phyloP scores from a whole-genome alignment of 2,888 invertebrate species.

The Morpho helenor region DNA sequence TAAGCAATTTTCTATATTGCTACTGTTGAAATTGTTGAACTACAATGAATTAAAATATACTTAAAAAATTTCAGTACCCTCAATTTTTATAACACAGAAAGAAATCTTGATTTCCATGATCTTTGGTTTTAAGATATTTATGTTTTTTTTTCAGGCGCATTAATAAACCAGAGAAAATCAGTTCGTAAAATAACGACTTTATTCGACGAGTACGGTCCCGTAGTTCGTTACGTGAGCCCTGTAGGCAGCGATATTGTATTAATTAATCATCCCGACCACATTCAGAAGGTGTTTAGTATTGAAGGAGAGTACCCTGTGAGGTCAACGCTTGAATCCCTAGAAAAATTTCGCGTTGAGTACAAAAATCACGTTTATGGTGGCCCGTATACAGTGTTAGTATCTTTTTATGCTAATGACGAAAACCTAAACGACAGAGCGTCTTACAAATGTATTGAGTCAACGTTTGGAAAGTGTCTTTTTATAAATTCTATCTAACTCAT shows the following conservation, averaged over 20 bases:
- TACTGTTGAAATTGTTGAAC: background rate
- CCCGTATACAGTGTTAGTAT: conserved; percentile 77
- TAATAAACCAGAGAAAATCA: conserved; percentile 46
- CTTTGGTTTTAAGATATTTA: no score
- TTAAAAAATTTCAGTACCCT: no score
- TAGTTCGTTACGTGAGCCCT: conserved; percentile 82
- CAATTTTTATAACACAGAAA: no score
- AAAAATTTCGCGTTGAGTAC: conserved; percentile 80
- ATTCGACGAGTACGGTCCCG: conserved; percentile 80
- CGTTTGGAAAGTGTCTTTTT: no score
- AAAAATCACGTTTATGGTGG: conserved; percentile 76
- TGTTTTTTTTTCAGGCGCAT: conserved; percentile 41
- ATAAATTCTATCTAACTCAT: no score
- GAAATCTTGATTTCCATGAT: no score
- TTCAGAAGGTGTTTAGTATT: conserved; percentile 79
- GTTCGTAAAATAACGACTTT: conserved; percentile 51
- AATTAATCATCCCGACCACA: conserved; percentile 82
- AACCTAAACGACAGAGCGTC: no score
- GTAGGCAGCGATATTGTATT: conserved; percentile 82
- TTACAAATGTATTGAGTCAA: no score
- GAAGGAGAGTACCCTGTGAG: conserved; percentile 81
- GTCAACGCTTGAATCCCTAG: conserved; percentile 81
- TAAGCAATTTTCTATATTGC: no score
- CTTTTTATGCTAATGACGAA: no score
- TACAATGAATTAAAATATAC: background rate